Percentiles rank a stretch among this genome's conserved stretches.
Evolutionary conservation across 2,113 vertebrate species (phyloP).

Genomic region (Seriola aureovittata): DNA sequence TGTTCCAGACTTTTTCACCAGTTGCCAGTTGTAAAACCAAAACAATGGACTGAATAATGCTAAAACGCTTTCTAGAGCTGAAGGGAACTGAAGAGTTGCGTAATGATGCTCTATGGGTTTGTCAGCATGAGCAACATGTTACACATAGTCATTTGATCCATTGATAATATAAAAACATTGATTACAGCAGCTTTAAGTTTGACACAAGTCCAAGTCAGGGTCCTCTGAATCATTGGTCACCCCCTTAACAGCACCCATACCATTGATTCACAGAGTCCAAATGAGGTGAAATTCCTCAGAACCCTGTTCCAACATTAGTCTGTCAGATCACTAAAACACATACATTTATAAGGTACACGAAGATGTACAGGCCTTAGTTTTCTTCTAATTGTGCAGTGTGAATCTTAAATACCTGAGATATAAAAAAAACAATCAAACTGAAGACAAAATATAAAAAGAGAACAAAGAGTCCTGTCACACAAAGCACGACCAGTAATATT

Average conservation of each 20-base stretch:
- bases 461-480: slow-evolving; percentile 6
- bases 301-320: not conserved
- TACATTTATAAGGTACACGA: not conserved
- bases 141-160: not conserved
- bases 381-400: not conserved
- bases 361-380: not conserved
- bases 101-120: no score
- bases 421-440: not conserved
- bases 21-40: no score
- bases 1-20: no score
- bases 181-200: not conserved
- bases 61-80: no score
- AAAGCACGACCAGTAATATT: slow-evolving; percentile 33
- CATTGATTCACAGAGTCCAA: not conserved
- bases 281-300: not conserved
- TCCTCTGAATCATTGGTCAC: not conserved
- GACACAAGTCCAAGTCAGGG: not conserved
- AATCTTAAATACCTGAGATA: not conserved
- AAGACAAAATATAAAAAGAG: not conserved
- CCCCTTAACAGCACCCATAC: not conserved
- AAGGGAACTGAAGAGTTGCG: no score
- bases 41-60: no score
- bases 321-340: not conserved
- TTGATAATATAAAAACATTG: not conserved
- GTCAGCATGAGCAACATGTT: no score